A percentile compares a stretch with the other conserved stretches of the same genome.
Evolutionary conservation across 2,888 invertebrate genomes (phyloP).

Genomic region (Hypolimnas misippus): DNA sequence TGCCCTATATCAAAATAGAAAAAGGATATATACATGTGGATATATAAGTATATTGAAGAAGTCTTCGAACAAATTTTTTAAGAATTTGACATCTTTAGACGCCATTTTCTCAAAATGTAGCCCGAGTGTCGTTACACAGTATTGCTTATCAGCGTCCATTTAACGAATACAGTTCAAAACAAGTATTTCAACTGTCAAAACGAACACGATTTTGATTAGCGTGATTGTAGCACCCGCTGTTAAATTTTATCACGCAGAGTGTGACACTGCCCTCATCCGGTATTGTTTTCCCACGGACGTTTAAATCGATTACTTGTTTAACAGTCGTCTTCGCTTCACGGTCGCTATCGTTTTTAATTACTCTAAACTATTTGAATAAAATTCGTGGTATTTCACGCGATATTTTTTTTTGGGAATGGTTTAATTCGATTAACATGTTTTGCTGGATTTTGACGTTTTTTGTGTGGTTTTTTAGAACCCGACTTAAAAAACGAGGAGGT

Average conservation of each 20-base stretch:
- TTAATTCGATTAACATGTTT: not conserved
- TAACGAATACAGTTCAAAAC: too few relatives aligned
- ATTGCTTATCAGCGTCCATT: too few relatives aligned
- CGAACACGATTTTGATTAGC: not conserved
- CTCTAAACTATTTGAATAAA: constrained; percentile 4
- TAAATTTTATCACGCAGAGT: constrained; percentile 17
- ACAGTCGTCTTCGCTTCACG: constrained; percentile 48
- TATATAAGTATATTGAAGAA: too few relatives aligned
- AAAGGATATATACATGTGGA: too few relatives aligned
- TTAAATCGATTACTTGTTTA: constrained; percentile 51
- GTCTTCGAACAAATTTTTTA: too few relatives aligned
- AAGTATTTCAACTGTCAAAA: too few relatives aligned
- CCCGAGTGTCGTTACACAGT: too few relatives aligned
- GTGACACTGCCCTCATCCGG: constrained; percentile 39
- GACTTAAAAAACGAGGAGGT: too few relatives aligned
- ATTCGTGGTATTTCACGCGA: not conserved
- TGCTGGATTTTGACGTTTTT: not conserved
- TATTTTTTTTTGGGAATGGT: not conserved
- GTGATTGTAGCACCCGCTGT: not conserved
- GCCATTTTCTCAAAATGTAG: too few relatives aligned
- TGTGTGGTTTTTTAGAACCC: too few relatives aligned
- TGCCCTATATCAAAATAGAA: too few relatives aligned
- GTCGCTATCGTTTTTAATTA: constrained; percentile 26
- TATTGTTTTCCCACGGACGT: constrained; percentile 52
- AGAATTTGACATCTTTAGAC: too few relatives aligned